phyloP scores from a whole-genome alignment of 2,797 vertebrate species.

The Okamejei kenojei region DNA sequence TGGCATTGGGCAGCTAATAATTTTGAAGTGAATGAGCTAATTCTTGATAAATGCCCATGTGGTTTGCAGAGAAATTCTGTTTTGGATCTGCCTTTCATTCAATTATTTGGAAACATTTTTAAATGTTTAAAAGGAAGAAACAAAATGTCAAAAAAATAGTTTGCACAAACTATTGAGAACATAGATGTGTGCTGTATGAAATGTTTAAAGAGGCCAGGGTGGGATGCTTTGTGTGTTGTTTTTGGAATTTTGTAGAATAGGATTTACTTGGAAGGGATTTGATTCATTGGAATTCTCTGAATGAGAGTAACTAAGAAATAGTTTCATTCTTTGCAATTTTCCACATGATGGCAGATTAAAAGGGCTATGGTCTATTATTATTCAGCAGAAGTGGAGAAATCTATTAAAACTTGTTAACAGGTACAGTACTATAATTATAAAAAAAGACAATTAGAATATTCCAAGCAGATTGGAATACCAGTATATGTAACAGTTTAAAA shows the following conservation, averaged over 20 bases:
- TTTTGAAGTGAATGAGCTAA: not conserved
- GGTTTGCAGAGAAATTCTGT: constrained; percentile 7
- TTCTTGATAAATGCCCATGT: not conserved
- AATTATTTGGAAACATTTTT: not conserved
- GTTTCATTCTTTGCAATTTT: not conserved
- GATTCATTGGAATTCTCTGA: not conserved
- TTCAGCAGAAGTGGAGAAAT: not conserved
- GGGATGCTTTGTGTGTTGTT: not conserved
- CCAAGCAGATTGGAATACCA: not conserved
- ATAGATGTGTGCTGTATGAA: not conserved
- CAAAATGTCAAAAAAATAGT: not conserved
- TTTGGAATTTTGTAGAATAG: not conserved
- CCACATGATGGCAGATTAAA: not conserved
- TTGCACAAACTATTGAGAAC: not conserved
- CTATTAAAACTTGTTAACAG: not conserved
- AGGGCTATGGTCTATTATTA: not conserved
- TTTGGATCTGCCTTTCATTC: not conserved
- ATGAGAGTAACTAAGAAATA: not conserved
- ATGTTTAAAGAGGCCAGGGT: not conserved
- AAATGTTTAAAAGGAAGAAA: not conserved
- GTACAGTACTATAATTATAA: not conserved
- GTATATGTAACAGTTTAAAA: too few relatives aligned
- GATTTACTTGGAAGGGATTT: not conserved
- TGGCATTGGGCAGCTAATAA: not conserved
- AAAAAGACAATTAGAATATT: not conserved